Base-by-base conservation (phyloP, 2,888 invertebrate species). In the Eilema griseolum region DNA sequence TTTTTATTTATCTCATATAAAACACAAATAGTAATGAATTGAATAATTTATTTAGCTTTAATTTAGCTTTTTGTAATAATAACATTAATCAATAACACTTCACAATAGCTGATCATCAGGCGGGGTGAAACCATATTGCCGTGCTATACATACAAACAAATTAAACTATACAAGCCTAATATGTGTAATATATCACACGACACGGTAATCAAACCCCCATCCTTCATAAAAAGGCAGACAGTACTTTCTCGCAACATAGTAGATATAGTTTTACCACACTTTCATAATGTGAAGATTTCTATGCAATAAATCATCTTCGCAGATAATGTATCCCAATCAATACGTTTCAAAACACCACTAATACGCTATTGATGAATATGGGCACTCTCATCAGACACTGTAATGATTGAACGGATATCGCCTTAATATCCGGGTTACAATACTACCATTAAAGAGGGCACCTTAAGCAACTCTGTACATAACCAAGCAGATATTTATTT, bases 261-360 rank as follows among this genome's bases (percentile, higher is more conserved):
- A 46, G 24, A 69, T 14, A 59, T 31, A 69, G 23, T 59, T 61
- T 61, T 56, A 28, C 59, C 7, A 66, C 61, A 61, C 66, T 61
- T 65, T 69, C 65, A 23, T 65, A n/a, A 8, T 11, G 16, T 12
- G 33, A 26, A 65, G 33, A 65, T 69, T 70, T 70, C 61, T 66
- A 57, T 12, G 52, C 61, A 66, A 70, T 66, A 66, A 70, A 70
- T 70, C 65, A 69, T 69, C 20, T 65, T 20, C 64, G 61, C 64
- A 46, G 20, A 59, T 69, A 69, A 64, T 64, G 60, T 69, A 59
- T 64, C 23, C 63, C 68, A 60, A 68, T 68, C 62, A 63, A 69
- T 64, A 65, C 28, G 20, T 24, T 61, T 69, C 57, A 65, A 63
- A 31, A 64, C 61, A 65, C n/a, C 52, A 56, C 26, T 70, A 33